These are phyloP conservation scores for Lasioglossum marginatum DNA, from an alignment of 2,888 invertebrate species.

Conservation along the genomic window DNA sequence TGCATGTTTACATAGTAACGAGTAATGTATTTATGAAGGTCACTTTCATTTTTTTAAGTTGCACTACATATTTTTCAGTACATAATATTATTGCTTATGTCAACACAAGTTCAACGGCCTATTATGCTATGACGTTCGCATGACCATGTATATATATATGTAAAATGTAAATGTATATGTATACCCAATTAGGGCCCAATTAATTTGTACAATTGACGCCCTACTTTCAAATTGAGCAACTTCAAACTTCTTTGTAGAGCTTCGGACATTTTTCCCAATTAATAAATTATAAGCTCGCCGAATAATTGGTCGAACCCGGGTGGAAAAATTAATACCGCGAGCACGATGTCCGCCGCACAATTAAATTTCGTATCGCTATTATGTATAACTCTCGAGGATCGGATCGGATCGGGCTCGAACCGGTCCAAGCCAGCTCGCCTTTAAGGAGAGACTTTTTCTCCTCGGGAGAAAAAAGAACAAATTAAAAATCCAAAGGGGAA, in stretches of 20 bases:
- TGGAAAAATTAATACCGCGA: constrained; percentile 5
- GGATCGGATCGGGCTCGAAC: background rate
- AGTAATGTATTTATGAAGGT: no score
- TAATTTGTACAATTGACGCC: no score
- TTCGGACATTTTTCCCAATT: background rate
- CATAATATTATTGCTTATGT: no score
- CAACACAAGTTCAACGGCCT: no score
- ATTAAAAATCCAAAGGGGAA: background rate
- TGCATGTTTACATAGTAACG: no score
- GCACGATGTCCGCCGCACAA: background rate
- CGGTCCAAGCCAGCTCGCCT: background rate
- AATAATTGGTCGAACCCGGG: constrained; percentile 24
- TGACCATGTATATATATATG: no score
- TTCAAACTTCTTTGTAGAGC: background rate
- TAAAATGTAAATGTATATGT: no score
- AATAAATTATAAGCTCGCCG: background rate
- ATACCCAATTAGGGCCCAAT: no score
- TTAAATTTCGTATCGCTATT: background rate
- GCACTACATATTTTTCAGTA: no score
- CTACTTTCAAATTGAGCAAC: background rate
- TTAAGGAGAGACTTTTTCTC: no score
- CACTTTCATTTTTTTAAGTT: no score
- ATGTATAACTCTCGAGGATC: background rate
- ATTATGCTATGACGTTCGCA: no score
- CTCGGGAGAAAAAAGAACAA: background rate